Base-by-base conservation (phyloP, 1,140 invertebrate species). In the Eriosoma lanigerum region DNA sequence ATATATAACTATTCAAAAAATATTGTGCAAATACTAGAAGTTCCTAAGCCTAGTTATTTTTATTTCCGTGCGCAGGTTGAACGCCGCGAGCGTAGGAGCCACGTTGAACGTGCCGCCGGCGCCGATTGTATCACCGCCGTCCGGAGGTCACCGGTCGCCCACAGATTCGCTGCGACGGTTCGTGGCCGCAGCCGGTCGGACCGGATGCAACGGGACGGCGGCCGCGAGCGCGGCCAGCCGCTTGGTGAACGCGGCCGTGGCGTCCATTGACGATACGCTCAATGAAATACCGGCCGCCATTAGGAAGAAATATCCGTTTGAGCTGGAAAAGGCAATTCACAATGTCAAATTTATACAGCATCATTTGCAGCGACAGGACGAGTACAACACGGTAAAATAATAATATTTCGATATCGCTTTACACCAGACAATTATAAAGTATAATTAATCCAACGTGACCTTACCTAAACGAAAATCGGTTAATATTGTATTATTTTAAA, bases 311-410 rank as follows among this genome's bases (percentile, higher is more conserved):
- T 95, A 95, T 86, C 94, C 93, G 0, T 95, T 95, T 84, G 95
- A 96, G 85, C 87, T 97, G 82, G 94, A 96, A 84, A 95, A 96
- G 85, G 95, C 95, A 44, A 93, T 98, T 82, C 93, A 96, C 84
- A 97, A 97, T 85, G 93, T 97, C 38, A 94, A 95, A 90, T 98
- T 97, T 84, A 96, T 97, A 82, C 94, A 96, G 83, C 94, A 96
- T 85, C 95, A 96, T 83, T 95, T 96, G 88, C 93, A 94, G 83
- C 90, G 95, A 17, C 93, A 95, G 84, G 95, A 97, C 85, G 94
- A 96, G 85, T 97, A 96, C 85, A 94, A 96, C 87, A 93, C 94
- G 87, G 96, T 97, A 88, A 38, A 48, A 48, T 48, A 48, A 10
- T 8, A n/a, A 15, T 8, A 48, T 13, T 48, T 15, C 10, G 46